Evolutionary conservation across 2,797 vertebrate genomes (phyloP), one percentile per base, ranked within the genome.

Genomic region (Lacerta agilis): DNA sequence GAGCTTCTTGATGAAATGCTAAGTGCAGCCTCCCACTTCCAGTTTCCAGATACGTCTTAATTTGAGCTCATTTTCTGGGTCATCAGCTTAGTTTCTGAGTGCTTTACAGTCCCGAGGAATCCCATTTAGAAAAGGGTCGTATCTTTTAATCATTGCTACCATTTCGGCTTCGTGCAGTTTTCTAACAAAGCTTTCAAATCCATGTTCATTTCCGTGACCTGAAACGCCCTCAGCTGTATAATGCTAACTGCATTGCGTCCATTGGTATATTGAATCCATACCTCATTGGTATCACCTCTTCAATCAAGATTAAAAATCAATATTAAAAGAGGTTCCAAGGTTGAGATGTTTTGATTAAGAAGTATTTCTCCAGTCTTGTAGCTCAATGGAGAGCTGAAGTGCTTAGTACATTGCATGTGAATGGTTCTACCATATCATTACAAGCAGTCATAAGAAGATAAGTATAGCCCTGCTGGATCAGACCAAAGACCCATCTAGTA

Each of bases 31-130:
- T 49, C 73, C 76, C 58, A 82, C 41, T 83, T 71, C 45, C 71
- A 77, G 78, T 87, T 94, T 80, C 84, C 83, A 86, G 76, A 41
- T 89, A 78, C 90, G 90, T 92, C 87, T 89, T 92, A 88, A 93
- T 94, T 87, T 90, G 76, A 38, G 88, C 49, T 92, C 79, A 83
- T 91, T 93, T 93, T 89, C 80, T 87, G 91, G 82, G 61, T 87
- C 85, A 88, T 87, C 91, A 77, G 38, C 85, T 94, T 83, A 87
- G 88, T 79, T 13, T 91, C 79, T 90, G 92, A 90, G 66, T 91
- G 83, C 88, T 90, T 95, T 87, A 88, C 67, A 88, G 33, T 88
- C 80, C 89, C 90, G 82, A 38, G 33, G 87, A 88, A 88, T 94
- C 71, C 92, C 80, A 90, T 87, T 90, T 81, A 75, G 75, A 89